phyloP scores from a whole-genome alignment of 2,797 vertebrate species.

The Sebastes glaucus region DNA sequence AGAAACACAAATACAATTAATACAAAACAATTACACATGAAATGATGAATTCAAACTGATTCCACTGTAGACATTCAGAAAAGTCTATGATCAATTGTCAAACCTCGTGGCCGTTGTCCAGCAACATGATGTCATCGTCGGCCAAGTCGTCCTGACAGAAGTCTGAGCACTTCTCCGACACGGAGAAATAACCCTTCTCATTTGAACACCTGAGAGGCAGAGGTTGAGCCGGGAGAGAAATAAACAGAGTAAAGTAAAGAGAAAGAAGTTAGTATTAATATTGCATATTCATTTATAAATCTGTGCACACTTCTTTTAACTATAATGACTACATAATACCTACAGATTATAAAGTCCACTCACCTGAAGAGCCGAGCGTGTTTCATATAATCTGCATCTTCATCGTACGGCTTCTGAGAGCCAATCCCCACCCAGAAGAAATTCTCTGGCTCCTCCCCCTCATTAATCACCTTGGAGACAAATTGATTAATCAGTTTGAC shows the following conservation, averaged over 20 bases:
- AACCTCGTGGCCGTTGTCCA: conserved; percentile 96
- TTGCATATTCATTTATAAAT: not conserved
- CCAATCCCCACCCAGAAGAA: conserved; percentile 99
- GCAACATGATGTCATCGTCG: conserved; percentile 97
- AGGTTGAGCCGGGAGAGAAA: not conserved
- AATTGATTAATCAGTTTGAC: not conserved
- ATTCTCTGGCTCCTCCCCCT: conserved; percentile 97
- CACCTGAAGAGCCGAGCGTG: conserved; percentile 95
- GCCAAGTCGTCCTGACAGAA: conserved; percentile 98
- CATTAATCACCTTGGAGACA: conserved; percentile 91
- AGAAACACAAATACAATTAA: not conserved
- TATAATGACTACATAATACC: not conserved
- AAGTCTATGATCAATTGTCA: not conserved
- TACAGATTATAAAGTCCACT: not conserved
- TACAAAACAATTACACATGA: not conserved
- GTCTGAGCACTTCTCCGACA: conserved; percentile 97
- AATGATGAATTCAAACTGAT: not conserved
- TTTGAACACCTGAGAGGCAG: conserved; percentile 90
- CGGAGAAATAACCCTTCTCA: conserved; percentile 96
- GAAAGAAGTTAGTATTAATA: not conserved
- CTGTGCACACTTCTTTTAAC: not conserved
- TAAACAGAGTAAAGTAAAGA: not conserved
- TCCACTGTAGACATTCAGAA: not conserved
- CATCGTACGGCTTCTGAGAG: conserved; percentile 92
- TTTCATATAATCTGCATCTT: conserved; percentile 97